phyloP scores from a whole-genome alignment of 2,797 vertebrate species.

The Molossus molossus region DNA sequence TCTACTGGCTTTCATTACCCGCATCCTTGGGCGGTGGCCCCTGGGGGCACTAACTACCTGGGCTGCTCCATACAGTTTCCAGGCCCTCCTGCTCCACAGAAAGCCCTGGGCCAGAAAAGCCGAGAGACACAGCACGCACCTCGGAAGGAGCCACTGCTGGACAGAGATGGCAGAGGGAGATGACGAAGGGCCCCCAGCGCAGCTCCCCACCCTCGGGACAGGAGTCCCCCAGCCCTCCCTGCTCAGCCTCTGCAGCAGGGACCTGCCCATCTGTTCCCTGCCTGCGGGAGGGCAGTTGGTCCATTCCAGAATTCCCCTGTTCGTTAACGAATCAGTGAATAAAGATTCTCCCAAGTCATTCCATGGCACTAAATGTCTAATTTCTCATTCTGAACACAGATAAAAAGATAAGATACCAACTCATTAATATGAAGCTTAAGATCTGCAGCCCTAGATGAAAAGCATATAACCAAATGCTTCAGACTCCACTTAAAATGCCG shows the following conservation, averaged over 20 bases:
- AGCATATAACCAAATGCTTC: constrained; percentile 45
- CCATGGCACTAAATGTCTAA: background rate
- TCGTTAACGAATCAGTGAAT: background rate
- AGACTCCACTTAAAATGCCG: constrained; percentile 13
- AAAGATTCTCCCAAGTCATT: background rate
- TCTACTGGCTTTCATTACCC: background rate
- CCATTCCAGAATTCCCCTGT: background rate
- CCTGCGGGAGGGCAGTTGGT: no score
- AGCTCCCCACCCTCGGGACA: background rate
- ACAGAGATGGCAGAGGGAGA: background rate
- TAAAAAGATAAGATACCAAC: background rate
- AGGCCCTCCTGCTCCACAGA: background rate
- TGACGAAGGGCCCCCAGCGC: background rate
- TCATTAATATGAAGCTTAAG: constrained; percentile 26
- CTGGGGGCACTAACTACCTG: background rate
- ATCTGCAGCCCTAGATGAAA: background rate
- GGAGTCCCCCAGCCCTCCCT: no score
- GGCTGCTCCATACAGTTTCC: background rate
- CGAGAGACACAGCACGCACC: background rate
- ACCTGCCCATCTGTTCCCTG: no score
- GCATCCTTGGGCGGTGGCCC: background rate
- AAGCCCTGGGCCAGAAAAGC: background rate
- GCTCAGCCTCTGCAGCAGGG: no score
- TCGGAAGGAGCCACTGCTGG: background rate
- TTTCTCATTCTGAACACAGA: background rate